Evolutionary conservation across 2,797 vertebrate species (phyloP), one percentile per base, ranked within the genome.

Genomic region (Falco naumanni): DNA sequence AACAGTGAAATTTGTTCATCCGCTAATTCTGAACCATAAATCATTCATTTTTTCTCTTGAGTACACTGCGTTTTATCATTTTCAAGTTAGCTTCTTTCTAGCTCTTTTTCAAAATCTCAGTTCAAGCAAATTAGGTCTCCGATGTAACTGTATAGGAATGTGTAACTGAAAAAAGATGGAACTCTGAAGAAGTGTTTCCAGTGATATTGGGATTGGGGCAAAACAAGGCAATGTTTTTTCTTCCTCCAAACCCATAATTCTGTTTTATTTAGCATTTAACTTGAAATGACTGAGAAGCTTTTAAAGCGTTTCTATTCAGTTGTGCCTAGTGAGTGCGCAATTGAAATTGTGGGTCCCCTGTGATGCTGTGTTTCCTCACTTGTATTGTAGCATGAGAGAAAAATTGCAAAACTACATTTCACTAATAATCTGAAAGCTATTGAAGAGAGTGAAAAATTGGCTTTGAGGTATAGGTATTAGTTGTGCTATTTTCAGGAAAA

Each of bases 31-130:
- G n/a, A 80, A 79, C 37, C 21, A 57, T 71, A 91, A 96, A 82
- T 89, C 13, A 56, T 90, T 90, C 12, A 26, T 41, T 96, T 87
- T 96, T 78, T 60, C 47, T 94, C 64, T 17, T 39, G 29, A 95
- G 25, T 87, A 22, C 25, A n/a, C 84, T 75, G 47, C 11, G 80
- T 87, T 80, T 72, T 63, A 60, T 85, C 31, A 59, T 89, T 96
- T 96, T 65, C 7, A 93, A 88, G 95, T 95, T 87, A 86, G 8
- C n/a, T 91, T 91, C 6, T 89, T 93, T 94, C 87, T 25, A 89
- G 26, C 4, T 94, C 72, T 86, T 56, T 60, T 77, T 56, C 10
- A 64, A 60, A 82, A 69, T 68, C 74, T 90, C 72, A 9, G 4
- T 70, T 25, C 60, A 68, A 43, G 59, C 74, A 76, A 94, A 88